Conservation (phyloP, 35 echinoderm and acorn worm genomes). For the Ptychodera flava region DNA sequence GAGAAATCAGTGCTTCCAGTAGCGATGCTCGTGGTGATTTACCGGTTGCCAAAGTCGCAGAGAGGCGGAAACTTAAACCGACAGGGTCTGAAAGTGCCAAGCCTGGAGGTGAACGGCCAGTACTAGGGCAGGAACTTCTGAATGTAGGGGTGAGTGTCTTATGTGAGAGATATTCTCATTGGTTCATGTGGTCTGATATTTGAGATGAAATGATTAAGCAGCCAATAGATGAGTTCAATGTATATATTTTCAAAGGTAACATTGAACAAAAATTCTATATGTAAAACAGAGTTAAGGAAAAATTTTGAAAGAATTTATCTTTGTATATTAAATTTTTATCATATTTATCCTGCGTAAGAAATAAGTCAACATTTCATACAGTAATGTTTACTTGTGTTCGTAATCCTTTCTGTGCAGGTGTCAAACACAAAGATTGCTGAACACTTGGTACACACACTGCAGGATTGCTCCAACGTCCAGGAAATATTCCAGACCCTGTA, state of each 20-base stretch:
- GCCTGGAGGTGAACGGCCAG: constrained; percentile 42
- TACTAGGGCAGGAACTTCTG: constrained; percentile 57
- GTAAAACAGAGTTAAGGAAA: not conserved
- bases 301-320: not conserved
- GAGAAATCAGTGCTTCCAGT: constrained; percentile 72
- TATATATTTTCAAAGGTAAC: too few species aligned
- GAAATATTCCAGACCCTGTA: constrained; percentile 91
- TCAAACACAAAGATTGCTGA: constrained; percentile 94
- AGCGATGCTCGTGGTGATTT: constrained; percentile 62
- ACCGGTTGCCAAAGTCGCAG: constrained; percentile 80
- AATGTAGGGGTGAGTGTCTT: constrained; percentile 3
- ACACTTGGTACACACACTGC: constrained; percentile 83
- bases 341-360: not conserved
- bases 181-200: too few species aligned
- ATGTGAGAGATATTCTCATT: too few species aligned
- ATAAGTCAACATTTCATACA: not conserved
- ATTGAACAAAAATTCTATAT: not conserved
- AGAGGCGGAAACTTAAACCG: constrained; percentile 78
- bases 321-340: not conserved
- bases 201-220: too few species aligned
- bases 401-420: constrained; percentile 45
- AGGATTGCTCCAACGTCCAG: constrained; percentile 95
- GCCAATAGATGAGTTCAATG: too few species aligned
- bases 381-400: not conserved
- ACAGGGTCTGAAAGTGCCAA: constrained; percentile 36